Conservation (phyloP, 1,140 invertebrate genomes). For the Meloidogyne hapla region DNA sequence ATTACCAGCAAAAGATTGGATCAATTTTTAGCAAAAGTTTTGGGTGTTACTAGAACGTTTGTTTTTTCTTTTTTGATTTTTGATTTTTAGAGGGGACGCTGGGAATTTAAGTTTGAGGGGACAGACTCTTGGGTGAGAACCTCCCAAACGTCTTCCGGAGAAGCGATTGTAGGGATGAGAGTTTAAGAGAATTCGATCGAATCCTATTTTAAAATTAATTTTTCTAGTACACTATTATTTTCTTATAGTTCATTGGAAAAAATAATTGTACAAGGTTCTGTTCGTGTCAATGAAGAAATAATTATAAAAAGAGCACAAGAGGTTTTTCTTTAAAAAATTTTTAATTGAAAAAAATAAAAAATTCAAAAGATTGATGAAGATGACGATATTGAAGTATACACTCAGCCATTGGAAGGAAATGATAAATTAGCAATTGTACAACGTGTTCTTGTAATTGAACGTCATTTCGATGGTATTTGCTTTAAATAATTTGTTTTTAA, state of each 20-base stretch:
- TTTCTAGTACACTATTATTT: no score
- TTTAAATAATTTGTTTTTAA: no score
- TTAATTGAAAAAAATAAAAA: no score
- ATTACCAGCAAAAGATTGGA: not conserved
- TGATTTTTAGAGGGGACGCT: not conserved
- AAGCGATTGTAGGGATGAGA: no score
- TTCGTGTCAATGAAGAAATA: conserved; percentile 15
- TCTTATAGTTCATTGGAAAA: conserved; percentile 8
- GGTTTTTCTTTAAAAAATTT: not conserved
- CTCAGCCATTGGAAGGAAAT: not conserved
- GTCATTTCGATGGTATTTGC: not conserved
- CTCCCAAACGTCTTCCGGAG: no score
- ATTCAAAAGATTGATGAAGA: not conserved
- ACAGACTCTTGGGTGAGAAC: no score
- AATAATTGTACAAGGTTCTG: conserved; percentile 2
- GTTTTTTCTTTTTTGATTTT: not conserved
- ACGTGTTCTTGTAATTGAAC: not conserved
- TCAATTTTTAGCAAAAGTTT: conserved; percentile 1
- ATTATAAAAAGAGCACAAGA: not conserved
- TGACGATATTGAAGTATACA: conserved; percentile 3
- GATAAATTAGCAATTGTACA: not conserved
- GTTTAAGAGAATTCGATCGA: no score
- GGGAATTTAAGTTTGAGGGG: no score
- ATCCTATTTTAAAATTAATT: no score
- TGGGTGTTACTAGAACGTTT: not conserved